Evolutionary conservation across 2,797 vertebrate species (phyloP).

Genomic region (Melanitta fusca): DNA sequence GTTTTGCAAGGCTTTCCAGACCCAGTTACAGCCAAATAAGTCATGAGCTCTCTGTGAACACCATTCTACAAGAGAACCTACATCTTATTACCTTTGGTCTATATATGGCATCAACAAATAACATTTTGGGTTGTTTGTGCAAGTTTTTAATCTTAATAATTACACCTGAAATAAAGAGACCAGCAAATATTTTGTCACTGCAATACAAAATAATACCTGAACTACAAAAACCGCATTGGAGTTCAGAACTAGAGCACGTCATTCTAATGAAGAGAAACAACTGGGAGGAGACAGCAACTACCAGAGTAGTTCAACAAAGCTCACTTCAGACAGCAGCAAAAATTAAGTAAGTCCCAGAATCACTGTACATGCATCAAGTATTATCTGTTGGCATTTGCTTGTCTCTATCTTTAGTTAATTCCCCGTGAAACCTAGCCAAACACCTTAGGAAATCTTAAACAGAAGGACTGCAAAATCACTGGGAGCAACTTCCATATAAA

Average conservation of each 20-base stretch:
- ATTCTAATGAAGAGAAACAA: background rate
- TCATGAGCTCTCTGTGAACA: background rate
- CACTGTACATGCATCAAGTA: background rate
- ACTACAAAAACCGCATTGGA: background rate
- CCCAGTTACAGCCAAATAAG: background rate
- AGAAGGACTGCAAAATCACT: background rate
- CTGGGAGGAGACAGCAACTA: background rate
- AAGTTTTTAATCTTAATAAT: background rate
- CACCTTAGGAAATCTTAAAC: background rate
- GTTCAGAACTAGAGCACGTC: background rate
- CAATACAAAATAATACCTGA: background rate
- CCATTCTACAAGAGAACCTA: background rate
- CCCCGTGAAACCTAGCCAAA: background rate
- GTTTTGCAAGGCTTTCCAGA: background rate
- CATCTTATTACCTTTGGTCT: background rate
- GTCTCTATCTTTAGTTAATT: background rate
- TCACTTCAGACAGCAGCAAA: background rate
- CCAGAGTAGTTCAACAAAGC: background rate
- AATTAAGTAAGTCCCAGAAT: background rate
- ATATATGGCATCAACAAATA: background rate
- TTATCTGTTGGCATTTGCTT: background rate
- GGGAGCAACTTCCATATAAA: background rate
- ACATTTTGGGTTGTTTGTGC: background rate
- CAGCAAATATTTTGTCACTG: background rate
- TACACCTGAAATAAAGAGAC: background rate